Conservation (phyloP, 2,888 invertebrate species). For the Gasteruption jaculator region DNA sequence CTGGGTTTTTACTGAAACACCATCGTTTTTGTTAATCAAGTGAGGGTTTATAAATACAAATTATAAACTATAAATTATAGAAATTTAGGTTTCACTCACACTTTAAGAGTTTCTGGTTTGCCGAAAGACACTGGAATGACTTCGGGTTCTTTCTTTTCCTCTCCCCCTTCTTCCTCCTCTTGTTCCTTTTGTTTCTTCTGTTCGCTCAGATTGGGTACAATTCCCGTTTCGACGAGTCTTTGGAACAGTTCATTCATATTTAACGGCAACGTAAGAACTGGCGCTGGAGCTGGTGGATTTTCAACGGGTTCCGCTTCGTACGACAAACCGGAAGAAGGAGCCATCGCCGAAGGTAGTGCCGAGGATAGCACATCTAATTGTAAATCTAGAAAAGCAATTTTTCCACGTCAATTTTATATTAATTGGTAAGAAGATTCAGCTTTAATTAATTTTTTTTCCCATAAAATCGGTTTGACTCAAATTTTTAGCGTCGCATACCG, state of each 20-base stretch:
- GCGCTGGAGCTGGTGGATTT: slow-evolving; percentile 37
- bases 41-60: slow-evolving; percentile 2
- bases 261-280: slow-evolving; percentile 49
- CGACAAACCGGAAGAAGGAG: slow-evolving; percentile 54
- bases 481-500: no score
- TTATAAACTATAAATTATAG: slow-evolving; percentile 8
- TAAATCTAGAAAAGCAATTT: slow-evolving; percentile 36
- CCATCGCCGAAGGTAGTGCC: slow-evolving; percentile 61
- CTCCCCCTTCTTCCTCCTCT: slow-evolving; percentile 33
- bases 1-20: slow-evolving; percentile 64
- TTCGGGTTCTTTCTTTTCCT: slow-evolving; percentile 40
- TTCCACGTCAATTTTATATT: neutral
- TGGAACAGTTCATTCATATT: slow-evolving; percentile 82
- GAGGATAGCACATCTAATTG: slow-evolving; percentile 64
- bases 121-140: slow-evolving; percentile 65
- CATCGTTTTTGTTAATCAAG: neutral
- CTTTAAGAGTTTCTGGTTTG: slow-evolving; percentile 69
- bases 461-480: neutral
- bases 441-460: neutral
- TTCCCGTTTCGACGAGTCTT: slow-evolving; percentile 81
- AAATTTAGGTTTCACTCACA: slow-evolving; percentile 54
- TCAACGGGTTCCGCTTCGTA: slow-evolving; percentile 41
- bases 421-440: neutral
- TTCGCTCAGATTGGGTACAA: slow-evolving; percentile 55
- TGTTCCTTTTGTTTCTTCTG: slow-evolving; percentile 41